Conservation (phyloP, 2,113 vertebrate species). For the Sinocyclocheilus rhinocerous region DNA sequence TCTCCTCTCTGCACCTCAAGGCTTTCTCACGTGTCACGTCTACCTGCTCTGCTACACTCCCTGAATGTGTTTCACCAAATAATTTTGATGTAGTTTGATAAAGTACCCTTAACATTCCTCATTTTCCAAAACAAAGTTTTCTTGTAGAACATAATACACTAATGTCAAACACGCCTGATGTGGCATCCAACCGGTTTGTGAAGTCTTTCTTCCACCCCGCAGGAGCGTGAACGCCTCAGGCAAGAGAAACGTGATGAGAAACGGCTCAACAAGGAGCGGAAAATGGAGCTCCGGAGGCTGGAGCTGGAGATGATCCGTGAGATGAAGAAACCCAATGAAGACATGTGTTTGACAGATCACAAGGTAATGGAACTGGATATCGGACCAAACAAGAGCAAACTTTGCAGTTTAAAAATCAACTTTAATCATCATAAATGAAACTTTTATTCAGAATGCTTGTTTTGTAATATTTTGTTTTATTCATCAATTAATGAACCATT, state of each 20-base stretch:
- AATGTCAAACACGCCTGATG: not conserved
- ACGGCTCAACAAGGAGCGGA: conserved; percentile 96
- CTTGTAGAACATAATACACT: conserved; percentile 23
- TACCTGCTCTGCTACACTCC: conserved; percentile 6
- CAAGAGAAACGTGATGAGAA: conserved; percentile 99
- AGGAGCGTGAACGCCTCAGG: conserved; percentile 96
- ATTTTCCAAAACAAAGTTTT: conserved; percentile 10
- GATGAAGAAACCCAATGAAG: conserved; percentile 97
- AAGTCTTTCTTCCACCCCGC: conserved; percentile 53
- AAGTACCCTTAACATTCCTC: not conserved
- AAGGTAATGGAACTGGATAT: conserved; percentile 46
- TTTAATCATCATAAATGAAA: not conserved
- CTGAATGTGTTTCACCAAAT: conserved; percentile 23
- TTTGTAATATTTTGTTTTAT: not conserved
- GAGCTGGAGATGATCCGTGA: conserved; percentile 97
- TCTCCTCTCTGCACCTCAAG: conserved; percentile 55
- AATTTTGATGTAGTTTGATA: conserved; percentile 2
- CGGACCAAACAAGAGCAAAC: not conserved
- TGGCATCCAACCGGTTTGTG: not conserved
- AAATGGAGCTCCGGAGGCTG: conserved; percentile 90
- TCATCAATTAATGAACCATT: not conserved
- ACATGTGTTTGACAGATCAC: conserved; percentile 98
- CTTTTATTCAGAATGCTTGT: not conserved
- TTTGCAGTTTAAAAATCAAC: not conserved
- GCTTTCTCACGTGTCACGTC: conserved; percentile 34